Evolutionary conservation across 2,113 vertebrate species (phyloP), one percentile per base, ranked within the genome.

Genomic region (Ceuthmochares aereus): DNA sequence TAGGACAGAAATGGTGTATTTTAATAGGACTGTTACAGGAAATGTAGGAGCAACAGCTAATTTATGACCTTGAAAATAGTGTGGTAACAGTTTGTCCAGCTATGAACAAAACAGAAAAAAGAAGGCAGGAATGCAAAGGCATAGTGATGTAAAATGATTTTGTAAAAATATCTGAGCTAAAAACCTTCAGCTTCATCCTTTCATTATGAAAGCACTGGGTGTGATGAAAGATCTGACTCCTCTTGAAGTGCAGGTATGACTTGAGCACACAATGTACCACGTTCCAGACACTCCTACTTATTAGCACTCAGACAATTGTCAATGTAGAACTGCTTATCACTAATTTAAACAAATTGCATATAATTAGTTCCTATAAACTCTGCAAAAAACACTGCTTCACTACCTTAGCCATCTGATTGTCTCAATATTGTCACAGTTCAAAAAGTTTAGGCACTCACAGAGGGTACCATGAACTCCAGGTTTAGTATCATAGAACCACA

Each of bases 311-410:
- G 40, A 85, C 73, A 95, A 82, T 30, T 64, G 74, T 84, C 87
- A 85, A 81, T 32, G 42, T 55, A 95, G 72, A 66, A 67, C 72
- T 59, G 29, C 55, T 95, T 23, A 84, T 51, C 75, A 59, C 49
- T 88, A 96, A 90, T 93, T 87, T 93, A 76, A 89, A 91, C 34
- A 66, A 80, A 88, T 64, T 87, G 29, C 34, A 60, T 64, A 26
- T 73, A 95, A 94, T 73, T 69, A 21, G 54, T 56, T 95, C 60
- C 54, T 64, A 74, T 42, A 93, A 80, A 73, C 52, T 34, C 60
- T 79, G 23, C 36, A 91, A 78, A 93, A 94, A 92, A 85, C 42
- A 69, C 47, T 32, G 10, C 42, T 84, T 68, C 56, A 32, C 52
- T 47, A 7, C 62, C 20, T 66, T 2, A 1, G 25, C 62, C 4